Evolutionary conservation across 2,888 invertebrate species (phyloP).

Genomic region (Drosophila seclusa): DNA sequence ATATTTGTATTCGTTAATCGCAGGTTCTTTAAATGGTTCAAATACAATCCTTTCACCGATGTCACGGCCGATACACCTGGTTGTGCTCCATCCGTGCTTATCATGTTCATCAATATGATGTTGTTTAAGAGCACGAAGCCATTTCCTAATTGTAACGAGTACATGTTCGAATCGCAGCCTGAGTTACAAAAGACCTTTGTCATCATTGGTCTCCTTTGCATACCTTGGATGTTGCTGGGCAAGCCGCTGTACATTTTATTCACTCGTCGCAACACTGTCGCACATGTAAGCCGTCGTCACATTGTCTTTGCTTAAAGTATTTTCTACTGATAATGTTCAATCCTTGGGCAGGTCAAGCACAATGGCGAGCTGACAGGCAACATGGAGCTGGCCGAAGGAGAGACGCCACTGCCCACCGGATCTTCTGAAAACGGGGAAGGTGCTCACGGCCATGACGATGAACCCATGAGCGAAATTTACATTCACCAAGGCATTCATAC

Average conservation of each 20-base stretch:
- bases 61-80: constrained; percentile 84
- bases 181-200: constrained; percentile 91
- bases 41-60: constrained; percentile 87
- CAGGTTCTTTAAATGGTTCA: constrained; percentile 93
- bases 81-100: constrained; percentile 91
- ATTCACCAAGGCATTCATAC: constrained; percentile 98
- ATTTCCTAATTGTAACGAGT: constrained; percentile 86
- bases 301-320: neutral
- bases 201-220: constrained; percentile 91
- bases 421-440: constrained; percentile 49
- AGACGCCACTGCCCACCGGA: constrained; percentile 72
- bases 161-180: constrained; percentile 90
- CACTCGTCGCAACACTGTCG: constrained; percentile 69
- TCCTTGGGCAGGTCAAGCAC: constrained; percentile 69
- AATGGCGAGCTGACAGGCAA: constrained; percentile 89
- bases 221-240: constrained; percentile 97
- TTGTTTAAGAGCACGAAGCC: constrained; percentile 87
- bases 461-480: constrained; percentile 93
- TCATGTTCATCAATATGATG: constrained; percentile 93
- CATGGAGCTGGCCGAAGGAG: constrained; percentile 87
- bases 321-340: neutral
- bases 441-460: constrained; percentile 86
- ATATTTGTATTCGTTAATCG: neutral
- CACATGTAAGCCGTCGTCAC: constrained; percentile 67
- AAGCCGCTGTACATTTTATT: constrained; percentile 92